Evolutionary conservation across 2,113 vertebrate genomes (phyloP), one percentile per base, ranked within the genome.

Genomic region (Dromiciops gliroides): DNA sequence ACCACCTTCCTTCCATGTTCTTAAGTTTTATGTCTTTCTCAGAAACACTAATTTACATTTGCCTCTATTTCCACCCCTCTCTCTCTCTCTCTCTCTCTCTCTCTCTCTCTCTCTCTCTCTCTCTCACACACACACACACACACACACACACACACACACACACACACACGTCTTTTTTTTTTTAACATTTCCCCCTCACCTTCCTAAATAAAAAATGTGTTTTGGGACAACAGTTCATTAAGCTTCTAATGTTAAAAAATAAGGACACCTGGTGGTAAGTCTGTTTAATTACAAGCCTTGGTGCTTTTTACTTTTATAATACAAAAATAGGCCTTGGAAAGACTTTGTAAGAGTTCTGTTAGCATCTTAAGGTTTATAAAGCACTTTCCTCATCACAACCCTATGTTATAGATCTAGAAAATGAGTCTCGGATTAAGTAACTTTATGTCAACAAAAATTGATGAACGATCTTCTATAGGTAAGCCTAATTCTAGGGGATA

Each of bases 181-280:
- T 90, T 90, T 22, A 49, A 90, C 2, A 5, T 51, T 51, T 51
- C 37, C 23, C 3, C 24, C 23, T 44, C 8, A 51, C 28, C 28
- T 37, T 67, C 60, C 37, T 37, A 37, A 83, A 83, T 44, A n/a
- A 83, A 44, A 83, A 83, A 53, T 53, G n/a, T 83, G 8, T 83
- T 83, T 83, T 22, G 6, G 67, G 67, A 83, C n/a, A 44, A 44
- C 19, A 37, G 12, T 22, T 51, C 88, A 50, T 11, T 0, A 8
- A n/a, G 1, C 19, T 1, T 48, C 88, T 91, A 0, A 0, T 28
- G 48, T 89, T 28, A n/a, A 49, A 48, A 83, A 12, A 23, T 56
- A 37, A 95, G 95, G 98, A 95, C 97, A 97, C 91, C 97, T 95
- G 0, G 60, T 90, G 98, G 96, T 92, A 53, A 47, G 6, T 50